Percentiles rank a stretch among this genome's conserved stretches.
Evolutionary conservation across 2,888 invertebrate genomes (phyloP).

Genomic region (Rhingia campestris): DNA sequence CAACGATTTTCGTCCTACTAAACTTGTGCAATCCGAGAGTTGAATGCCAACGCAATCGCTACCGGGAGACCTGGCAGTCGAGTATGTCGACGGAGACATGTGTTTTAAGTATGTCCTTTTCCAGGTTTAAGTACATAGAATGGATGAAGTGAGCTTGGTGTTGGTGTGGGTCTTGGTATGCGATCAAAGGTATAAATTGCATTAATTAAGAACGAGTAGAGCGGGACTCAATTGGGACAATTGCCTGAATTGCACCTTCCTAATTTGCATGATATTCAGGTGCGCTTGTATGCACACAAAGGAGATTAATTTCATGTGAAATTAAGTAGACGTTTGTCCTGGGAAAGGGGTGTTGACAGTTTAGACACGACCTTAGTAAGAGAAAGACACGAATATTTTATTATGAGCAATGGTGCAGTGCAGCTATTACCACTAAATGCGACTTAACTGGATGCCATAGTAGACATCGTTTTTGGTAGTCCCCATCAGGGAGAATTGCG

Average conservation of each 20-base stretch:
- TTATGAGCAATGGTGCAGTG: too few species aligned
- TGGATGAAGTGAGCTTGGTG: constrained; percentile 32
- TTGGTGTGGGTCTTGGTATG: constrained; percentile 17
- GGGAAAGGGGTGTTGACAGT: not conserved
- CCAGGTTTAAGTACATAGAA: constrained; percentile 39
- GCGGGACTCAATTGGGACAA: constrained; percentile 36
- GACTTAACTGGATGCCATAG: too few species aligned
- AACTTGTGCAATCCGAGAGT: not conserved
- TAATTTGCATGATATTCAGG: constrained; percentile 61
- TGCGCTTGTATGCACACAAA: constrained; percentile 17
- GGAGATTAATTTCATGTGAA: constrained; percentile 55
- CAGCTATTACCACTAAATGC: too few species aligned
- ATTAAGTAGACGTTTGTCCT: constrained; percentile 30
- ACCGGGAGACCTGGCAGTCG: not conserved
- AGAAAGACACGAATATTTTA: too few species aligned
- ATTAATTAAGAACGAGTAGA: constrained; percentile 64
- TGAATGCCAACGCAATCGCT: constrained; percentile 46
- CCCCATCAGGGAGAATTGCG: too few species aligned
- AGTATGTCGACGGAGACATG: constrained; percentile 57
- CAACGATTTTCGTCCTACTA: not conserved
- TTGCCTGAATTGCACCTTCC: constrained; percentile 67
- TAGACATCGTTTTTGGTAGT: too few species aligned
- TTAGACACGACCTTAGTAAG: too few species aligned
- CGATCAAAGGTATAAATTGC: constrained; percentile 63
- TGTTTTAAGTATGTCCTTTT: constrained; percentile 58